phyloP scores from a whole-genome alignment of 92 coral and sea anemone species.

The Siderastrea siderea region DNA sequence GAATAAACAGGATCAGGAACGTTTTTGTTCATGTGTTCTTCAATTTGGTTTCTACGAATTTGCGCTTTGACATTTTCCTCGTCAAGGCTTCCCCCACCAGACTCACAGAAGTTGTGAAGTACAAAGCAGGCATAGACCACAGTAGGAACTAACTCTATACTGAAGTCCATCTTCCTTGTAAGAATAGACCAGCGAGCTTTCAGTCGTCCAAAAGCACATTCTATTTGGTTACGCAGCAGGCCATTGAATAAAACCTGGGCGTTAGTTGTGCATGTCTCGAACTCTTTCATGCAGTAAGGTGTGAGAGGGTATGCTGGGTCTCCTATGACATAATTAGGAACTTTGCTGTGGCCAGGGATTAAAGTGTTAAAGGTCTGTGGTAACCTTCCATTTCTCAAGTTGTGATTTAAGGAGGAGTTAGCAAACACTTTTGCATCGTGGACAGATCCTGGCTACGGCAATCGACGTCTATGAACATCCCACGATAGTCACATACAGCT shows the following conservation, averaged over 20 bases:
- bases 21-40: not conserved
- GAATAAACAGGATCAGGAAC: not conserved
- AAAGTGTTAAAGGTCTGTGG: too few relatives aligned
- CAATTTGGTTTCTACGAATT: not conserved
- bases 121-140: not conserved
- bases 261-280: constrained; percentile 22
- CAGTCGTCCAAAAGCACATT: constrained; percentile 32
- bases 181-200: constrained; percentile 20
- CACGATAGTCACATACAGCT: too few relatives aligned
- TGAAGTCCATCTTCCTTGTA: not conserved
- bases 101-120: constrained; percentile 10
- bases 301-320: constrained; percentile 44
- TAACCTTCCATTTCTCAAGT: too few relatives aligned
- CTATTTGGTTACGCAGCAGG: constrained; percentile 37
- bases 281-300: constrained; percentile 41
- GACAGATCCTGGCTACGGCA: too few relatives aligned
- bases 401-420: too few relatives aligned
- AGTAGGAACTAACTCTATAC: not conserved
- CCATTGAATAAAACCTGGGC: not conserved
- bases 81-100: not conserved
- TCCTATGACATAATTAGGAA: constrained; percentile 16
- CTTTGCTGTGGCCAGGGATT: not conserved
- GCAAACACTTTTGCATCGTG: too few relatives aligned
- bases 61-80: not conserved
- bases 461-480: too few relatives aligned